phyloP scores from a whole-genome alignment of 2,888 invertebrate species.

The Eupithecia insigniata region DNA sequence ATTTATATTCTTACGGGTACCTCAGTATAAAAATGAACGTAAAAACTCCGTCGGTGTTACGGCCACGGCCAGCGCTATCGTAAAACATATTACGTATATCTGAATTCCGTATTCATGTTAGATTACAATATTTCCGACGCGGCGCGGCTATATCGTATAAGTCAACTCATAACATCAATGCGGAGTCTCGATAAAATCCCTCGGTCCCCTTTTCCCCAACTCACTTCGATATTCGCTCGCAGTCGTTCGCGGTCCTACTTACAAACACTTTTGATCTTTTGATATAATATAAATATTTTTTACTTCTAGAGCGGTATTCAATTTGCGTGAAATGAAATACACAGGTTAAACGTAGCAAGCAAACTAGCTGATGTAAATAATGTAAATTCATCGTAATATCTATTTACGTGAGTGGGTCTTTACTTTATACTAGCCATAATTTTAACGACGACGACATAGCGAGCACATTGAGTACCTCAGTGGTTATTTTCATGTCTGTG shows the following conservation, averaged over 20 bases:
- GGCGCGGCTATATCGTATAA: constrained; percentile 60
- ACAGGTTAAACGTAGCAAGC: constrained; percentile 44
- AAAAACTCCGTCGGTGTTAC: constrained; percentile 58
- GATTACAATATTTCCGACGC: constrained; percentile 71
- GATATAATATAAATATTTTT: constrained; percentile 76
- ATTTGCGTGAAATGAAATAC: constrained; percentile 71
- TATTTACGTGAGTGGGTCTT: constrained; percentile 55
- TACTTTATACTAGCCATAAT: constrained; percentile 44
- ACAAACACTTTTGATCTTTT: constrained; percentile 75
- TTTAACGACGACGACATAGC: constrained; percentile 44
- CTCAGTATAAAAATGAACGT: constrained; percentile 48
- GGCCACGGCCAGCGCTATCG: constrained; percentile 51
- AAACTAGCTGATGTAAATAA: constrained; percentile 54
- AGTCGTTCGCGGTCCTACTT: constrained; percentile 54
- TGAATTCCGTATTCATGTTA: constrained; percentile 71
- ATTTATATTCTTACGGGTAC: constrained; percentile 46
- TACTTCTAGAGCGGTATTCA: constrained; percentile 63
- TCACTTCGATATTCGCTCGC: constrained; percentile 47
- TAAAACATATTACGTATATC: constrained; percentile 65
- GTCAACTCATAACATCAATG: constrained; percentile 64
- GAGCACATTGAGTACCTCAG: constrained; percentile 27
- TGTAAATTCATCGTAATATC: constrained; percentile 56
- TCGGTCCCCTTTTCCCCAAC: constrained; percentile 54
- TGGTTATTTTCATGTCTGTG: constrained; percentile 35
- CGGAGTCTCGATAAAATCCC: constrained; percentile 67